A percentile compares a stretch with the other conserved stretches of the same genome.
Conservation (phyloP, 2,113 vertebrate genomes). For the Oceanites oceanicus region DNA sequence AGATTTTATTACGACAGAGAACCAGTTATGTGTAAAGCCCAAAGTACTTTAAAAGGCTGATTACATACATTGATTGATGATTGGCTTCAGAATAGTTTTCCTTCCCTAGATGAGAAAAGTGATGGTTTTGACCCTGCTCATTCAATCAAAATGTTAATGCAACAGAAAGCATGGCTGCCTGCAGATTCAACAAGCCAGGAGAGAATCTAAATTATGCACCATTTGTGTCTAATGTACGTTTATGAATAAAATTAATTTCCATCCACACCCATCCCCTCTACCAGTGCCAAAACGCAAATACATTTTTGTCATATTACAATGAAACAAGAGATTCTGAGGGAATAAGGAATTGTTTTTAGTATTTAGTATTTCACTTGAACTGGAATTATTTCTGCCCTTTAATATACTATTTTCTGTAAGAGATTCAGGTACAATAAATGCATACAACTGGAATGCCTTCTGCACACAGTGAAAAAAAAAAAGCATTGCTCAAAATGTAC, state of each 20-base stretch:
- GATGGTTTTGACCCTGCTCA: conserved; percentile 69
- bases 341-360: conserved; percentile 16
- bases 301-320: conserved; percentile 19
- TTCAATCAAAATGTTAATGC: conserved; percentile 80
- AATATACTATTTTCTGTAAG: conserved; percentile 39
- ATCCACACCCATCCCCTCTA: not conserved
- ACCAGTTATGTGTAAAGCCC: conserved; percentile 18
- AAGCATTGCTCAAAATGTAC: conserved; percentile 7
- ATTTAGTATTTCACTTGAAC: conserved; percentile 33
- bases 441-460: not conserved
- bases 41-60: conserved; percentile 65
- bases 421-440: conserved; percentile 24
- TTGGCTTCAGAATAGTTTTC: conserved; percentile 74
- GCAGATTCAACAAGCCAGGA: conserved; percentile 53
- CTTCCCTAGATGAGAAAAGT: conserved; percentile 66
- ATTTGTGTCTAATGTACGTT: conserved; percentile 55
- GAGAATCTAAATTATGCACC: conserved; percentile 63
- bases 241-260: conserved; percentile 68
- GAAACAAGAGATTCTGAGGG: conserved; percentile 22
- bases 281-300: not conserved
- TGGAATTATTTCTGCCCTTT: conserved; percentile 47
- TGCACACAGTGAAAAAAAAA: conserved; percentile 15
- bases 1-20: conserved; percentile 44
- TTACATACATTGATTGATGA: conserved; percentile 78
- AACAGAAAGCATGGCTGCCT: conserved; percentile 61